phyloP scores from a whole-genome alignment of 2,888 invertebrate genomes.

The Ellobium chinense region DNA sequence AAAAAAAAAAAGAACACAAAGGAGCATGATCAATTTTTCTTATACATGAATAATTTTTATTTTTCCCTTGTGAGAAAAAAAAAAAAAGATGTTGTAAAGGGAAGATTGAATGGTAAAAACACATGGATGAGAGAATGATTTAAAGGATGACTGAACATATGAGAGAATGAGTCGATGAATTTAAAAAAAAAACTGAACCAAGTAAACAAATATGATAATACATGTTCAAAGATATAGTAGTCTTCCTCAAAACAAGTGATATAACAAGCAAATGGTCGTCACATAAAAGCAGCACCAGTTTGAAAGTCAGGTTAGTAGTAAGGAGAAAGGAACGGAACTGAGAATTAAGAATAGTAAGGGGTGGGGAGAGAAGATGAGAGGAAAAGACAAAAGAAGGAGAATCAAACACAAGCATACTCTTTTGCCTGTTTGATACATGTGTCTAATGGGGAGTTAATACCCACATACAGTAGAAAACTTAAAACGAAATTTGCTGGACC shows the following conservation, averaged over 20 bases:
- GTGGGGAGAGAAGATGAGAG: too few species aligned
- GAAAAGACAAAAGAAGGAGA: too few species aligned
- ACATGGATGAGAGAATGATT: background rate
- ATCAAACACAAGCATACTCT: too few species aligned
- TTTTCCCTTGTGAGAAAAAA: conserved; percentile 11
- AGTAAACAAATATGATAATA: background rate
- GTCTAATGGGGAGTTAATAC: too few species aligned
- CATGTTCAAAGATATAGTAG: background rate
- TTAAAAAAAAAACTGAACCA: background rate
- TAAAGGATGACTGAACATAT: background rate
- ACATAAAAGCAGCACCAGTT: conserved; percentile 11
- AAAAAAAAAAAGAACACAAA: too few species aligned
- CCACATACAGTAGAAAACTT: too few species aligned
- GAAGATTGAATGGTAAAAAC: background rate
- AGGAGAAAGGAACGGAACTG: too few species aligned
- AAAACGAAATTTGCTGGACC: too few species aligned
- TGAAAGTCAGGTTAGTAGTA: background rate
- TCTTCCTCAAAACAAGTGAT: background rate
- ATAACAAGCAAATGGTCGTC: conserved; percentile 6
- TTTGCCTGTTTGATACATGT: too few species aligned
- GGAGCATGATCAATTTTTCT: too few species aligned
- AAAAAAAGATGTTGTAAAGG: conserved; percentile 2
- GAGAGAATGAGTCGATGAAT: background rate
- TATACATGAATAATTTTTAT: conserved; percentile 30
- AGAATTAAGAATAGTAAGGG: too few species aligned